A percentile compares a stretch with the other conserved stretches of the same genome.
These are phyloP conservation scores for Drosophila bocqueti DNA, from an alignment of 1,140 invertebrate species.

Conservation along the genomic window DNA sequence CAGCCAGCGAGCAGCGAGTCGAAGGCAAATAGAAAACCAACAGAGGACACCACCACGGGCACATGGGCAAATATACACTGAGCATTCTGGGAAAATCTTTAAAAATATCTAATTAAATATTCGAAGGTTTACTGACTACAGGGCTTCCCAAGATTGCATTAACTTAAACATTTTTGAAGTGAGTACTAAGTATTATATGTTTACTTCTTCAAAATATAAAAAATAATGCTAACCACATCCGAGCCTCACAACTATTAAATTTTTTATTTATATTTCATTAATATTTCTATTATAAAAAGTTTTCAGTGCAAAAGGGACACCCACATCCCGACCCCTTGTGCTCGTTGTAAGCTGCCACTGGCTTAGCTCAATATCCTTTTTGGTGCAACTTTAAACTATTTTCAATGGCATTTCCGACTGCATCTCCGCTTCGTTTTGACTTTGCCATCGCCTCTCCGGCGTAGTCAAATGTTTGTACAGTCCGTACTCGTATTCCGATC, in stretches of 20 bases:
- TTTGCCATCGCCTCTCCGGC: conserved; percentile 40
- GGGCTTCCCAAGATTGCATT: no score
- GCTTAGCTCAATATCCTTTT: conserved; percentile 81
- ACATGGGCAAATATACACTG: conserved; percentile 32
- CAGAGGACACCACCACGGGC: conserved; percentile 32
- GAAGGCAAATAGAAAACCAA: conserved; percentile 75
- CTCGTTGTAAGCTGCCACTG: conserved; percentile 70
- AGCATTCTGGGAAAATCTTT: conserved; percentile 8
- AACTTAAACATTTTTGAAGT: neutral
- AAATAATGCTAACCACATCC: no score
- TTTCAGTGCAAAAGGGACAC: conserved; percentile 12
- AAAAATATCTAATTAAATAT: neutral
- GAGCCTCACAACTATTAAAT: neutral
- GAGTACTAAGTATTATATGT: neutral
- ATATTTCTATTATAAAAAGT: no score
- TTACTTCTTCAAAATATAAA: neutral
- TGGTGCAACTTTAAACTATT: conserved; percentile 80
- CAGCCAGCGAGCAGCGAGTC: conserved; percentile 59
- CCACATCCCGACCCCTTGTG: conserved; percentile 5
- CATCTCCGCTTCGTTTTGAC: conserved; percentile 66
- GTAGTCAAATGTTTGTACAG: conserved; percentile 67
- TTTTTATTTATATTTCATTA: neutral
- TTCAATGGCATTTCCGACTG: conserved; percentile 78
- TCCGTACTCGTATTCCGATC: conserved; percentile 11
- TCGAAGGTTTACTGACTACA: neutral